Evolutionary conservation across 2,113 vertebrate species (phyloP).

Genomic region (Melanerpes aurifrons): DNA sequence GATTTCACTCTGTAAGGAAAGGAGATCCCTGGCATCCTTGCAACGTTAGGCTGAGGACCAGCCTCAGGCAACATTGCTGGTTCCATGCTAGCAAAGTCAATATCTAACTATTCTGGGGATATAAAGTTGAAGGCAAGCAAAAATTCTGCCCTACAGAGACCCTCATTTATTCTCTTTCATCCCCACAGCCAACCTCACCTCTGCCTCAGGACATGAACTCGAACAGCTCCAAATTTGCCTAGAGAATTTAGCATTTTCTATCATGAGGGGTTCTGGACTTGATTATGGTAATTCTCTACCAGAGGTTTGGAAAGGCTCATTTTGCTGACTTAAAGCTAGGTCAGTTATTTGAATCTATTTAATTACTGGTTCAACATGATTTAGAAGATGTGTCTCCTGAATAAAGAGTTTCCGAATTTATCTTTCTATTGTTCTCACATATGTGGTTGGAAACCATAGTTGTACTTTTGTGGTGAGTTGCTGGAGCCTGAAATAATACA

Average conservation of each 20-base stretch:
- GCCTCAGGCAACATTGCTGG: background rate
- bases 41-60: rapidly evolving
- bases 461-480: slow-evolving; percentile 16
- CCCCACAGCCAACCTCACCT: background rate
- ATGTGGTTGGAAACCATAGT: slow-evolving; percentile 15
- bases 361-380: background rate
- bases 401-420: slow-evolving; percentile 9
- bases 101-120: background rate
- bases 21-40: background rate
- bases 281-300: background rate
- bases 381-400: background rate
- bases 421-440: slow-evolving; percentile 7
- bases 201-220: background rate
- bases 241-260: background rate
- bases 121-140: background rate
- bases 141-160: background rate
- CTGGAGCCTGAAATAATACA: slow-evolving; percentile 19
- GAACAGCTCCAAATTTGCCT: background rate
- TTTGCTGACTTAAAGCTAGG: slow-evolving; percentile 25
- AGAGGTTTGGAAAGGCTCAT: background rate
- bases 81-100: background rate
- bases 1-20: background rate
- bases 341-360: background rate
- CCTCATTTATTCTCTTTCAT: background rate
- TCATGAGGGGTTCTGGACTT: background rate